Conservation (phyloP, 2,888 invertebrate species). For the Phaedon cochleariae region DNA sequence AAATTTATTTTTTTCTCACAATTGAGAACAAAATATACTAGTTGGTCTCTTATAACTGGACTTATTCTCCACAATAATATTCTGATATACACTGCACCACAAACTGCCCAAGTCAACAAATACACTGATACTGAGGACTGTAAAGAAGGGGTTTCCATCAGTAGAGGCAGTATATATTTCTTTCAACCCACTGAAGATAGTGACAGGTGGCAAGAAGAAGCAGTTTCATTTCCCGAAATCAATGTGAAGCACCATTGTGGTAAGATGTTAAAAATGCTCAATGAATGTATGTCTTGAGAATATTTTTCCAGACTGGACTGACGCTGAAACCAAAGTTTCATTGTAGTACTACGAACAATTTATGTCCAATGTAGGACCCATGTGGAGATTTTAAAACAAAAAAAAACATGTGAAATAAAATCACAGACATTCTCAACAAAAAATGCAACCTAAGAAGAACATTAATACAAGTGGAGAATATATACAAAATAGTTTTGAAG, state of each 20-base stretch:
- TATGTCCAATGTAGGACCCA: constrained; percentile 7
- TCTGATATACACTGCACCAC: too few species aligned
- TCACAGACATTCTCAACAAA: constrained; percentile 23
- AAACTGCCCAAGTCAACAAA: neutral
- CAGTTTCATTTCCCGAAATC: neutral
- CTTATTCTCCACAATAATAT: too few species aligned
- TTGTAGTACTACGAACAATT: constrained; percentile 13
- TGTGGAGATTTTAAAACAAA: constrained; percentile 31
- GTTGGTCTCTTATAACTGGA: too few species aligned
- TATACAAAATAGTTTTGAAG: constrained; percentile 38
- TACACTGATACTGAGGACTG: neutral
- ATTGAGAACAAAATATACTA: too few species aligned
- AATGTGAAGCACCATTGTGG: neutral
- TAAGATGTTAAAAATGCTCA: too few species aligned
- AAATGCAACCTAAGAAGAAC: constrained; percentile 13
- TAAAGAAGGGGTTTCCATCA: too few species aligned
- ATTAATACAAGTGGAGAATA: constrained; percentile 30
- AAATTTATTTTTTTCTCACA: too few species aligned
- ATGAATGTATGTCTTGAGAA: neutral
- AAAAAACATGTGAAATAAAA: constrained; percentile 37
- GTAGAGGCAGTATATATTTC: too few species aligned
- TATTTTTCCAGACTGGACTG: too few species aligned
- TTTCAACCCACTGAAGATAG: too few species aligned
- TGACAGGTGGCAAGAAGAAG: neutral
- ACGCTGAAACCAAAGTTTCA: constrained; percentile 15